Conservation (phyloP, 2,113 vertebrate genomes). For the Terrapene triunguis region DNA sequence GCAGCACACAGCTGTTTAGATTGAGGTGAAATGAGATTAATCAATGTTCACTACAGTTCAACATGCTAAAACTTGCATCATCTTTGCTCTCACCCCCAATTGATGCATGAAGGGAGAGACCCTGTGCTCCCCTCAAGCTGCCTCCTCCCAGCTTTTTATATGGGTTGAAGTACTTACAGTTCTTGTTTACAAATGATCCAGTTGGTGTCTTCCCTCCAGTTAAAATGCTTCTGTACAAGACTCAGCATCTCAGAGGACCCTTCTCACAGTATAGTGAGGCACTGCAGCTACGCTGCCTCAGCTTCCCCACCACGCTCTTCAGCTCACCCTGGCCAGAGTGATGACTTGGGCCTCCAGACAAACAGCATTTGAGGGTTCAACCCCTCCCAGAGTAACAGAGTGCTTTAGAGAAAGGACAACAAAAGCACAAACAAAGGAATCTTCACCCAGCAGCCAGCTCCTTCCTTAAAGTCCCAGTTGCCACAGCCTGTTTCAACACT, state of each 20-base stretch:
- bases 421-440: not conserved
- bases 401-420: not conserved
- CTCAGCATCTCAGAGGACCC: not conserved
- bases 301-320: not conserved
- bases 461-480: not conserved
- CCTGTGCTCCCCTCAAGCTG: rapidly evolving
- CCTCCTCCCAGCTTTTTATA: not conserved
- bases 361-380: not conserved
- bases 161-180: not conserved
- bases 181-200: not conserved
- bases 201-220: rapidly evolving
- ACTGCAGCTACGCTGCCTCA: not conserved
- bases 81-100: not conserved
- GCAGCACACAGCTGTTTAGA: not conserved
- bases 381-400: not conserved
- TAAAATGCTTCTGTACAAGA: not conserved
- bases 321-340: not conserved
- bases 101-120: not conserved
- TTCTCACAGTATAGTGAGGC: not conserved
- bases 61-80: not conserved
- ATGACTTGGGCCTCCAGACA: not conserved
- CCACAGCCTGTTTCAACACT: not conserved
- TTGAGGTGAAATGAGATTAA: not conserved
- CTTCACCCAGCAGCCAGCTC: not conserved
- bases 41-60: not conserved